Conservation (phyloP, 2,797 vertebrate species). For the Valencia hispanica region DNA sequence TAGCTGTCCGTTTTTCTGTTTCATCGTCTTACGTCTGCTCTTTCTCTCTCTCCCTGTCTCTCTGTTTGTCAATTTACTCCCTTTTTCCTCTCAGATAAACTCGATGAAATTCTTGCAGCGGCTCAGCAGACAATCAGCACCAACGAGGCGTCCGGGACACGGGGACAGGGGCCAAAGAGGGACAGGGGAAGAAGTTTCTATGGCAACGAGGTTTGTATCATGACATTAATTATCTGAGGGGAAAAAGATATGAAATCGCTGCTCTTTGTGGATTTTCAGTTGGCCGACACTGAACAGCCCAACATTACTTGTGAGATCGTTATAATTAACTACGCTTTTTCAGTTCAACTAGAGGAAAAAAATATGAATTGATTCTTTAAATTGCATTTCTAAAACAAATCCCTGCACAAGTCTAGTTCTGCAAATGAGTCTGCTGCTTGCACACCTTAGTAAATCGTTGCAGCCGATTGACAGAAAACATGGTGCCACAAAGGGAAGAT, state of each 20-base stretch:
- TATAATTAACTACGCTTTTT: not conserved
- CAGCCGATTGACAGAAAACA: no score
- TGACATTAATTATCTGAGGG: not conserved
- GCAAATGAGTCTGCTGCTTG: not conserved
- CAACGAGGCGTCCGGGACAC: conserved; percentile 85
- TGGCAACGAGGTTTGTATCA: conserved; percentile 76
- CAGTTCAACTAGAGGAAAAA: not conserved
- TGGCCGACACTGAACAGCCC: not conserved
- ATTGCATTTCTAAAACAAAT: not conserved
- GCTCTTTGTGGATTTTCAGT: not conserved
- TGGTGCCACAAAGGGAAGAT: no score
- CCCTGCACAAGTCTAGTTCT: not conserved
- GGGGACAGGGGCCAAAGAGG: conserved; percentile 83
- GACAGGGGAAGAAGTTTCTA: conserved; percentile 78
- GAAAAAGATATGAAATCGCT: not conserved
- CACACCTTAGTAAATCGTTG: not conserved
- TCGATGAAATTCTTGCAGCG: conserved; percentile 94
- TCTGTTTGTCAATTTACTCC: conserved; percentile 35
- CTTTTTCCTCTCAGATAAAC: conserved; percentile 84
- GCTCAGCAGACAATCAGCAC: conserved; percentile 95
- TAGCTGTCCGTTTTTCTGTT: conserved; percentile 63
- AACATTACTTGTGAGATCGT: not conserved
- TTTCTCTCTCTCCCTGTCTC: conserved; percentile 28
- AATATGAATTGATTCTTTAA: not conserved
- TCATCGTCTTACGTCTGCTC: conserved; percentile 60